Evolutionary conservation across 2,797 vertebrate genomes (phyloP).

Genomic region (Phylloscopus collybita): DNA sequence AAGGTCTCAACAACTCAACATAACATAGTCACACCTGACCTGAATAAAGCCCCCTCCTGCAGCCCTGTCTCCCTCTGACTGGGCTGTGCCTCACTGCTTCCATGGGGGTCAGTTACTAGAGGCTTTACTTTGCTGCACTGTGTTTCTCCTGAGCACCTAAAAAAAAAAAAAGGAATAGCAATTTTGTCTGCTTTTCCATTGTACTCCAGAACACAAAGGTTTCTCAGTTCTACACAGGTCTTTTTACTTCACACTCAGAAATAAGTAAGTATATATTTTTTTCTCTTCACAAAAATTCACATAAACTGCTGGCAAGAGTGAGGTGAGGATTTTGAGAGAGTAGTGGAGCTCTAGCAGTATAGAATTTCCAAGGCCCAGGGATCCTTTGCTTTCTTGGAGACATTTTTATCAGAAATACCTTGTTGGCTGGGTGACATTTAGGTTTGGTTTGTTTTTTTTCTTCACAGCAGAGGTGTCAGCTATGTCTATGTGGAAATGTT

Average conservation of each 20-base stretch:
- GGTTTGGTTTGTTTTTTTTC: not conserved
- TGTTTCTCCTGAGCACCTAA: not conserved
- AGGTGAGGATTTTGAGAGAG: not conserved
- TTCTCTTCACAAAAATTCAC: not conserved
- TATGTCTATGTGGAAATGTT: not conserved
- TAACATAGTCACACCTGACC: not conserved
- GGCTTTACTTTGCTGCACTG: not conserved
- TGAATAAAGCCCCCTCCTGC: not conserved
- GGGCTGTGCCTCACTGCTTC: not conserved
- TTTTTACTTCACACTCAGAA: not conserved
- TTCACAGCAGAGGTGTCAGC: not conserved
- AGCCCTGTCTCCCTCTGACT: accelerated
- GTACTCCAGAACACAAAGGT: not conserved
- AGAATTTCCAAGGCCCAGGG: not conserved
- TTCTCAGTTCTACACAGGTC: not conserved
- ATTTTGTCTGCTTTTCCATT: not conserved
- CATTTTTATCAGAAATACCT: not conserved
- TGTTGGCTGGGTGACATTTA: not conserved
- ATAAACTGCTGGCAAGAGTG: accelerated
- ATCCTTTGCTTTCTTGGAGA: not conserved
- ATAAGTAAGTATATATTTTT: not conserved
- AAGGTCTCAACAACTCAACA: accelerated
- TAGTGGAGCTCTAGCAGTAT: not conserved
- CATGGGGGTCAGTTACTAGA: not conserved
- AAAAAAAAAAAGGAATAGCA: not conserved